phyloP scores from a whole-genome alignment of 2,113 vertebrate species.

The Salminus brasiliensis region DNA sequence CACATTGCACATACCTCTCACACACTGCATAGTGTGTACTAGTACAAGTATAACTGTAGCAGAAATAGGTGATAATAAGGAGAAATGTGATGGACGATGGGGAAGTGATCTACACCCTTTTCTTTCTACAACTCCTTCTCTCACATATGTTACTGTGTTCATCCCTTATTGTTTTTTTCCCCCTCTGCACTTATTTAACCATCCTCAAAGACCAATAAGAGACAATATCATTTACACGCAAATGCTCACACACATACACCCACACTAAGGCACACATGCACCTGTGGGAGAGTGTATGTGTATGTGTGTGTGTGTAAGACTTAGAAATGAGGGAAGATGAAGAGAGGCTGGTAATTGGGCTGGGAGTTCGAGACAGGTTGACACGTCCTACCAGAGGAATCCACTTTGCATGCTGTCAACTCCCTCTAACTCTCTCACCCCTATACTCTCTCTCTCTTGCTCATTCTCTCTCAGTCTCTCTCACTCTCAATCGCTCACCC shows the following conservation, averaged over 20 bases:
- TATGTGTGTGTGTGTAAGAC: neutral
- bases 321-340: constrained; percentile 41
- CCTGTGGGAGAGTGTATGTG: constrained; percentile 15
- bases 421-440: neutral
- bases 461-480: neutral
- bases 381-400: constrained; percentile 55
- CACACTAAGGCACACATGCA: neutral
- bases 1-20: neutral
- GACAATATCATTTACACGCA: neutral
- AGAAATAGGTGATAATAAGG: neutral
- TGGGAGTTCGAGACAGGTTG: constrained; percentile 54
- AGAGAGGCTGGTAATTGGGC: constrained; percentile 56
- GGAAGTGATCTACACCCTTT: neutral
- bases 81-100: neutral
- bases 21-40: too few relatives aligned
- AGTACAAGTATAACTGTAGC: neutral
- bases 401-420: constrained; percentile 51
- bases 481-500: neutral
- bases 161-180: neutral
- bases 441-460: neutral
- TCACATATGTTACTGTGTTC: neutral
- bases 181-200: neutral
- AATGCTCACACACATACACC: neutral
- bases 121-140: neutral
- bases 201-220: neutral